Evolutionary conservation across 2,113 vertebrate species (phyloP).

Genomic region (Pseudolaguvia tuberculata): DNA sequence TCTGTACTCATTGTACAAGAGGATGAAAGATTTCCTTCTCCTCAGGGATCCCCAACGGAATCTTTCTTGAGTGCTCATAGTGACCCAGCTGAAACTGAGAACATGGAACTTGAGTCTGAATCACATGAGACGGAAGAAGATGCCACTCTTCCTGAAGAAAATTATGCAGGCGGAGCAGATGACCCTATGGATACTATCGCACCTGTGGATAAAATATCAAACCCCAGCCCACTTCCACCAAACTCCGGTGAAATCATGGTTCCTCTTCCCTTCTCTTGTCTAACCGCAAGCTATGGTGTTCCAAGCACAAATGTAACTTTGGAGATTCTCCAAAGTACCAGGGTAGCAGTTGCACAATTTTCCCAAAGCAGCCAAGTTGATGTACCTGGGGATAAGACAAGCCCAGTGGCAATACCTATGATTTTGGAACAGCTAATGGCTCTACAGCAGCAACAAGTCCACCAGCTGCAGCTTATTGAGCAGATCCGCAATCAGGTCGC

Average conservation of each 20-base stretch:
- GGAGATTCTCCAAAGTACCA: constrained; percentile 93
- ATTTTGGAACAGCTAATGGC: constrained; percentile 93
- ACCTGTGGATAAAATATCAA: constrained; percentile 60
- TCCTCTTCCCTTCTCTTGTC: constrained; percentile 66
- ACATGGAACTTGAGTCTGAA: constrained; percentile 65
- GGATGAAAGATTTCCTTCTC: constrained; percentile 66
- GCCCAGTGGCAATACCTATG: constrained; percentile 80
- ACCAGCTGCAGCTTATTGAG: constrained; percentile 94
- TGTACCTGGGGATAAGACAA: constrained; percentile 60
- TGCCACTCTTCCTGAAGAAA: constrained; percentile 64
- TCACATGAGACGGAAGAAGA: constrained; percentile 64
- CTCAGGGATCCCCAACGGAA: constrained; percentile 68
- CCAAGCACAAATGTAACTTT: constrained; percentile 94
- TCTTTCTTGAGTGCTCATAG: constrained; percentile 72
- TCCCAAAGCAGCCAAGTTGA: constrained; percentile 75
- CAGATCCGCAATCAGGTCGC: constrained; percentile 96
- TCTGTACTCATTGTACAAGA: constrained; percentile 82
- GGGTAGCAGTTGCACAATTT: constrained; percentile 95
- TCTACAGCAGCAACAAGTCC: constrained; percentile 93
- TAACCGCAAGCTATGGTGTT: constrained; percentile 70
- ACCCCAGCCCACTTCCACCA: constrained; percentile 59
- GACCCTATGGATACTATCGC: constrained; percentile 80
- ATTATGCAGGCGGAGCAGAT: constrained; percentile 61
- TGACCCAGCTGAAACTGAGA: constrained; percentile 75
- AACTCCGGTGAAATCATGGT: constrained; percentile 59